Evolutionary conservation across 1,140 invertebrate species (phyloP), one percentile per base, ranked within the genome.

Genomic region (Meloidogyne hapla): DNA sequence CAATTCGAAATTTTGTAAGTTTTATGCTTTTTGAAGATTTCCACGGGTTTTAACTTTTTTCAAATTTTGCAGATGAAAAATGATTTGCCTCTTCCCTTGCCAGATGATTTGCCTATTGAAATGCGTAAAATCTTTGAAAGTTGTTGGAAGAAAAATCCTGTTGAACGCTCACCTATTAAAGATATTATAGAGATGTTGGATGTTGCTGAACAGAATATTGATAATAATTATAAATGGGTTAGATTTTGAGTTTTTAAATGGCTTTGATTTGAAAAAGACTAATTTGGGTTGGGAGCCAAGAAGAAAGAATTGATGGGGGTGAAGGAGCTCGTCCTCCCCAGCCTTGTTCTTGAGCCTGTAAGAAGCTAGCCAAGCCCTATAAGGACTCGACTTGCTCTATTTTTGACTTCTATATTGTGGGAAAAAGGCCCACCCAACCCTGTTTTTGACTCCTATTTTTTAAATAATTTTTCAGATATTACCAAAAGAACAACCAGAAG

Each of bases 211-310:
- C 33, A 67, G 23, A 33, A 48, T 23, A 75, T 77, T 48, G 76
- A 77, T 65, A 75, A 38, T 18, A 77, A 23, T 33, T 77, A 77
- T 68, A 76, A 77, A 75, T 77, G 76, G 75, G 75, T 74, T 25
- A 62, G 40, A n/a, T 77, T 4, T 10, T 18, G 9, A n/a, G n/a
- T n/a, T n/a, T n/a, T n/a, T n/a, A n/a, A n/a, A n/a, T n/a, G n/a
- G n/a, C n/a, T n/a, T n/a, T n/a, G n/a, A n/a, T n/a, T n/a, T n/a
- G n/a, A n/a, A n/a, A n/a, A n/a, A n/a, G n/a, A n/a, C n/a, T n/a
- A n/a, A n/a, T n/a, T n/a, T n/a, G n/a, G n/a, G n/a, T n/a, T n/a
- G n/a, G n/a, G n/a, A n/a, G n/a, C n/a, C n/a, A n/a, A n/a, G n/a
- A n/a, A n/a, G n/a, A n/a, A n/a, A n/a, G n/a, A n/a, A n/a, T n/a